Percentiles rank a stretch among this genome's conserved stretches.
Conservation (phyloP, 2,113 vertebrate species). For the Ondatra zibethicus region DNA sequence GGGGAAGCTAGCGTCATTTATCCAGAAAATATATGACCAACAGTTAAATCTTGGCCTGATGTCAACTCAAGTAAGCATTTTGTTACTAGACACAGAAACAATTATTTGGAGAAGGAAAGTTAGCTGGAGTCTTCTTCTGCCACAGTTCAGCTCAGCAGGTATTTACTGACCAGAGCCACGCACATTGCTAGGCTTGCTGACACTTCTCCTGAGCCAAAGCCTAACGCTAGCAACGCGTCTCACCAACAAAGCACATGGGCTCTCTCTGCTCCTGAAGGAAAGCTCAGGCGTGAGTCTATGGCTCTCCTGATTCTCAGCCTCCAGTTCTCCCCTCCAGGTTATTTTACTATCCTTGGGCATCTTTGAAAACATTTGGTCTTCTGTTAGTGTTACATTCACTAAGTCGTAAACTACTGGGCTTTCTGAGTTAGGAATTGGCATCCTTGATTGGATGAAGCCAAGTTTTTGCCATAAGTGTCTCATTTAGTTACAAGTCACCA, state of each 20-base stretch:
- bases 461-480: not conserved
- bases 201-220: constrained; percentile 25
- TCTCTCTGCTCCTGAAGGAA: not conserved
- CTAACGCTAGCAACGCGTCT: constrained; percentile 8
- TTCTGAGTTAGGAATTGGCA: constrained; percentile 5
- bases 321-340: not conserved
- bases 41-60: constrained; percentile 62
- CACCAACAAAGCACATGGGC: not conserved
- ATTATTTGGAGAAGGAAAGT: constrained; percentile 19
- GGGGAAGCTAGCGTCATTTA: constrained; percentile 55
- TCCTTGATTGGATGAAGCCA: not conserved
- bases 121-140: constrained; percentile 33
- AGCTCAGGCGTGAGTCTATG: not conserved
- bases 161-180: not conserved
- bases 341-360: not conserved
- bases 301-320: not conserved
- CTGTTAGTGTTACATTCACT: not conserved
- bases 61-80: constrained; percentile 61
- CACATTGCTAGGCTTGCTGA: not conserved
- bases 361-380: not conserved
- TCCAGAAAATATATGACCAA: constrained; percentile 68
- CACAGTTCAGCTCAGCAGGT: constrained; percentile 21
- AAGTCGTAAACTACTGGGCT: not conserved
- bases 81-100: constrained; percentile 47
- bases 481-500: not conserved